A percentile compares a stretch with the other conserved stretches of the same genome.
These are phyloP conservation scores for Aptenodytes patagonicus DNA, from an alignment of 2,113 vertebrate genomes.

Conservation along the genomic window DNA sequence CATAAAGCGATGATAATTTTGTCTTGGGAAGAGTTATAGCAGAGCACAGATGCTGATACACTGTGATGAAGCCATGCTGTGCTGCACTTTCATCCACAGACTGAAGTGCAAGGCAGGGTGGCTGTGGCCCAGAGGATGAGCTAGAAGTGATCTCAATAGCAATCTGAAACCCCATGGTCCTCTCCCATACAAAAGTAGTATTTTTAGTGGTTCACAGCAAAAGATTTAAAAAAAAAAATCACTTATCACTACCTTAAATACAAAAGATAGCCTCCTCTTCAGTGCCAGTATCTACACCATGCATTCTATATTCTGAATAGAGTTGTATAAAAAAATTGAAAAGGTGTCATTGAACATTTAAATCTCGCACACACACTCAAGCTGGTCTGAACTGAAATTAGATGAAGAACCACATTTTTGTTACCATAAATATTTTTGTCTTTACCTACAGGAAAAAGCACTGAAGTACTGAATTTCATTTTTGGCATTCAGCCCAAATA, in stretches of 20 bases:
- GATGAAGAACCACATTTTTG: not conserved
- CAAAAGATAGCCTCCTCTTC: not conserved
- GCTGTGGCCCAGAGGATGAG: not conserved
- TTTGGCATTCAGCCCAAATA: not conserved
- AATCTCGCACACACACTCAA: not conserved
- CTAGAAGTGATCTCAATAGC: not conserved
- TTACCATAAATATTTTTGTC: not conserved
- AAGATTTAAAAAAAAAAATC: not conserved
- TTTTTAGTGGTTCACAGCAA: not conserved
- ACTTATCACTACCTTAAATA: not conserved
- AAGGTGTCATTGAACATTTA: not conserved
- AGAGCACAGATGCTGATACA: not conserved
- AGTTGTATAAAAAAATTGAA: not conserved
- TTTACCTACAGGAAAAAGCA: not conserved
- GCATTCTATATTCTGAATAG: not conserved
- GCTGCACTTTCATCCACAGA: not conserved
- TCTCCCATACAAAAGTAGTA: not conserved
- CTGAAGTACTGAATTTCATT: not conserved
- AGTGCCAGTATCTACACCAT: not conserved
- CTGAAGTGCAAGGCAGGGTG: not conserved
- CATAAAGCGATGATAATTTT: not conserved
- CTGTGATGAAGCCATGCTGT: fast-evolving
- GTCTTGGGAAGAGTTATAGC: not conserved
- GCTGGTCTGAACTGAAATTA: not conserved
- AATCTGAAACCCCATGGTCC: not conserved